phyloP scores from a whole-genome alignment of 2,113 vertebrate species.

The Cromileptes altivelis region DNA sequence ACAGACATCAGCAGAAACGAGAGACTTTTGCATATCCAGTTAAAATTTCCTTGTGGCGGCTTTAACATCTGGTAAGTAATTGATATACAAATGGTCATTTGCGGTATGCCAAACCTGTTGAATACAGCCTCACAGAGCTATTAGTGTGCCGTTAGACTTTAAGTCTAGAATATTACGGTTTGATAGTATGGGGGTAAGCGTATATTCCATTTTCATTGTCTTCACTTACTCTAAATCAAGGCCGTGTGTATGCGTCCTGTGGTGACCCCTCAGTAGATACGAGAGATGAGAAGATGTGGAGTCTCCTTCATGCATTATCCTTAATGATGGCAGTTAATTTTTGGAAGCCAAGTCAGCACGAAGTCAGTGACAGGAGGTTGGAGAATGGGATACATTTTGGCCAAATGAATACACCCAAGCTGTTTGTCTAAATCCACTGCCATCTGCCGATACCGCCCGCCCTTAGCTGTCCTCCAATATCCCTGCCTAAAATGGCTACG shows the following conservation, averaged over 20 bases:
- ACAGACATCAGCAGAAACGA: no score
- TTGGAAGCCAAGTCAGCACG: slow-evolving; percentile 1
- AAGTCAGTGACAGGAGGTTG: slow-evolving; percentile 35
- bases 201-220: neutral
- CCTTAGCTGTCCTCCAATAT: slow-evolving; percentile 11
- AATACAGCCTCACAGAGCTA: neutral
- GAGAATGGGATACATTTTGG: slow-evolving; percentile 8
- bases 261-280: neutral
- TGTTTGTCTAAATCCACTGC: slow-evolving; percentile 42
- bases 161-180: neutral
- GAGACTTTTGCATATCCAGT: no score
- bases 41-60: no score
- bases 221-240: neutral
- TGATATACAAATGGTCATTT: no score
- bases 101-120: no score
- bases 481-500: neutral
- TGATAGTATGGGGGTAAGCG: neutral
- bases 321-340: slow-evolving; percentile 12
- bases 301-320: neutral
- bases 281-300: neutral
- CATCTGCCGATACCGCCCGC: slow-evolving; percentile 34
- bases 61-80: no score
- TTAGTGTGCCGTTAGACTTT: no score
- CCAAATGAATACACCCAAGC: slow-evolving; percentile 44
- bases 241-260: neutral